Evolutionary conservation across 2,888 invertebrate species (phyloP), one percentile per base, ranked within the genome.

Genomic region (Tenthredo scrophulariae): DNA sequence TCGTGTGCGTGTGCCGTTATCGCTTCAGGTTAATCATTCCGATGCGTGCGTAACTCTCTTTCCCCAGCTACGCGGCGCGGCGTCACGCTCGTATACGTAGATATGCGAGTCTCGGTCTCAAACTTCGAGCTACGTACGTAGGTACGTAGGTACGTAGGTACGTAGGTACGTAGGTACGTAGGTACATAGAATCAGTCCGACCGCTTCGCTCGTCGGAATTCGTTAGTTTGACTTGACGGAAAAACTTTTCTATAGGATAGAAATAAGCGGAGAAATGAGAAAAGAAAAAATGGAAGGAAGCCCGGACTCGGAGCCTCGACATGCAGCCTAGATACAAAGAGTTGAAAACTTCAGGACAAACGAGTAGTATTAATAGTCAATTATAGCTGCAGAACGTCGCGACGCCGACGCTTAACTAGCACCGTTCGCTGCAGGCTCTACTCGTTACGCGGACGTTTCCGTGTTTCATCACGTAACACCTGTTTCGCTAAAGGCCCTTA

Each of bases 401-500:
- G 62, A 80, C 80, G 58, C 80, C 80, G 80, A 80, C 80, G 80
- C 80, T 62, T 62, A 80, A 80, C 80, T 80, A 80, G 80, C 80
- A 40, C 62, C 80, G 40, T 62, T 40, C 40, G 77, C 75, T 75
- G 15, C 40, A 40, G 80, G 80, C 40, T 62, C 62, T 58, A 58
- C 62, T 62, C 58, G 80, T 80, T 80, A 80, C 40, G 62, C 62
- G 18, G 80, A 80, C 89, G 88, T 90, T 92, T 92, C 91, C 92
- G 91, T 89, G 89, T 92, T 92, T 90, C 88, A 89, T 91, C 90
- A 89, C 90, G 89, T 90, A 91, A 91, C 91, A 91, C 90, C 91
- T 90, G 90, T 90, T 89, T 80, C 22, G 58, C 80, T 62, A 13
- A 37, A 29, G 58, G 22, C 62, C 80, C 46, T 62, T 26, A 62